Evolutionary conservation across 2,888 invertebrate genomes (phyloP).

Genomic region (Sphaerophoria taeniata): DNA sequence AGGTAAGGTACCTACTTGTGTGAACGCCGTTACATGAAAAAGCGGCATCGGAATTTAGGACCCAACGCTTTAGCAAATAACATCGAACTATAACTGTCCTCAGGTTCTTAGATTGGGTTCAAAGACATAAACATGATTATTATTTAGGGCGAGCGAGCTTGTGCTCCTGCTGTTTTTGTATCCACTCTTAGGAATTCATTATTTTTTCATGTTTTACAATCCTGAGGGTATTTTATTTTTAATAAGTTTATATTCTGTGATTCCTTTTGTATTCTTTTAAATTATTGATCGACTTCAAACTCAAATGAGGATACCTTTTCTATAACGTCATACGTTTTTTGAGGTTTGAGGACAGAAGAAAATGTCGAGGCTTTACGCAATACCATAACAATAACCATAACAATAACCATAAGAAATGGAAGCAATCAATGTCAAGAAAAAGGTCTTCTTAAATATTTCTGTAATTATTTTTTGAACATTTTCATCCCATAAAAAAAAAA

Average conservation of each 20-base stretch:
- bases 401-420: no score
- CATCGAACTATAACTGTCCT: conserved; percentile 5
- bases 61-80: background rate
- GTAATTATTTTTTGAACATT: no score
- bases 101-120: conserved; percentile 41
- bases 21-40: conserved; percentile 2
- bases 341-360: no score
- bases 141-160: conserved; percentile 27
- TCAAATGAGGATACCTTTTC: background rate
- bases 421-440: no score
- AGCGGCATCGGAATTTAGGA: background rate
- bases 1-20: no score
- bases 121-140: conserved; percentile 45
- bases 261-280: conserved; percentile 31
- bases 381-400: no score
- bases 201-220: conserved; percentile 28
- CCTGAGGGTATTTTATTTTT: conserved; percentile 14
- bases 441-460: no score
- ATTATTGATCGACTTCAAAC: conserved; percentile 19
- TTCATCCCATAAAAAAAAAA: no score
- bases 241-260: conserved; percentile 16
- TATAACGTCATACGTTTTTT: no score
- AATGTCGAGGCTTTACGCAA: no score
- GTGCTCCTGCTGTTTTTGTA: background rate
- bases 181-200: conserved; percentile 51